These are phyloP conservation scores for Acrobasis suavella DNA, from an alignment of 2,888 invertebrate species.

Conservation along the genomic window DNA sequence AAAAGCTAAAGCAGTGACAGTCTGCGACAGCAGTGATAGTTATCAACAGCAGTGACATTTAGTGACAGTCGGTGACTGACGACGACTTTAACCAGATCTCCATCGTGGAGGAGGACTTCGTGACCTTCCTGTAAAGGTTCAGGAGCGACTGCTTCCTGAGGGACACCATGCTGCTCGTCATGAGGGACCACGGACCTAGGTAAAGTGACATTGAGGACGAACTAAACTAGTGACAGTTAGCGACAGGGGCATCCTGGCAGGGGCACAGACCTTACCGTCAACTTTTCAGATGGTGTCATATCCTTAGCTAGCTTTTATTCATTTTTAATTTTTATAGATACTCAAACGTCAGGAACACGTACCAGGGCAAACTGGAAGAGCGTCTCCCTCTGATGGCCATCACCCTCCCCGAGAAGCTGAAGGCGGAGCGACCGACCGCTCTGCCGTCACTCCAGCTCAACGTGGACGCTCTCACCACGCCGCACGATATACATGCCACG, in stretches of 20 bases:
- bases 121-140: conserved; percentile 84
- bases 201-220: too few relatives aligned
- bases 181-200: conserved; percentile 97
- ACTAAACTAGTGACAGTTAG: too few relatives aligned
- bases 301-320: too few relatives aligned
- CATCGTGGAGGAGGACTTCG: conserved; percentile 88
- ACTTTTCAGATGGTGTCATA: too few relatives aligned
- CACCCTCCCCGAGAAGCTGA: conserved; percentile 87
- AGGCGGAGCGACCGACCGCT: conserved; percentile 81
- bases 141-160: conserved; percentile 85
- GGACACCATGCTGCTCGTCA: conserved; percentile 91
- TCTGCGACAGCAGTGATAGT: too few relatives aligned
- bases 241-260: too few relatives aligned
- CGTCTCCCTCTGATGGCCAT: conserved; percentile 93
- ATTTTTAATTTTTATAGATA: conserved; percentile 81
- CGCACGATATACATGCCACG: conserved; percentile 91
- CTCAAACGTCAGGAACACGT: conserved; percentile 89
- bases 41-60: too few relatives aligned
- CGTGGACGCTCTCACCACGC: conserved; percentile 87
- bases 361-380: conserved; percentile 96
- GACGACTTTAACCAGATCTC: conserved; percentile 91
- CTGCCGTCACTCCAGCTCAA: conserved; percentile 83
- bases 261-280: too few relatives aligned
- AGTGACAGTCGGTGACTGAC: too few relatives aligned
- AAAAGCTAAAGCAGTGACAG: too few relatives aligned